Evolutionary conservation across 2,888 invertebrate genomes (phyloP).

Genomic region (Polydrusus cervinus): DNA sequence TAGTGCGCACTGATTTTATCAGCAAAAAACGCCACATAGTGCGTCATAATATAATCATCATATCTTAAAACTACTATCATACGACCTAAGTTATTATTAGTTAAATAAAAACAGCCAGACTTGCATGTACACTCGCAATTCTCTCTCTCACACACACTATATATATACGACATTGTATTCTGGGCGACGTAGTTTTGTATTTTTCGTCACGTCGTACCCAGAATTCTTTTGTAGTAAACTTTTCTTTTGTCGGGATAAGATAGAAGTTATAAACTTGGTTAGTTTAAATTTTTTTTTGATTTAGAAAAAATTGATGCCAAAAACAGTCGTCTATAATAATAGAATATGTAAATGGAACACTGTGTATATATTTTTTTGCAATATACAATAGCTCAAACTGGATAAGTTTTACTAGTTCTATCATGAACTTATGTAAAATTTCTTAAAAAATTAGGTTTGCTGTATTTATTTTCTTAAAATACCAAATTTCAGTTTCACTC

Average conservation of each 20-base stretch:
- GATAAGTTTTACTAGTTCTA: no score
- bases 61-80: slow-evolving; percentile 20
- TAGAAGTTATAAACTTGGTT: slow-evolving; percentile 13
- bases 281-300: background rate
- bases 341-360: no score
- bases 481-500: background rate
- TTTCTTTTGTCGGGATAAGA: slow-evolving; percentile 37
- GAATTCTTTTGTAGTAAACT: slow-evolving; percentile 51
- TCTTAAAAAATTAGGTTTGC: no score
- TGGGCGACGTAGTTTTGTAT: slow-evolving; percentile 59
- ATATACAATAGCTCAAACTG: no score
- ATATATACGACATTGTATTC: slow-evolving; percentile 48
- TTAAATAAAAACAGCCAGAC: slow-evolving; percentile 70
- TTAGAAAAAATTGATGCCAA: no score
- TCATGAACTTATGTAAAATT: no score
- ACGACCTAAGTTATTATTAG: slow-evolving; percentile 28
- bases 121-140: slow-evolving; percentile 65
- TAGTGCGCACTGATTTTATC: no score
- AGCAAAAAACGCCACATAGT: background rate
- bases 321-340: no score
- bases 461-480: no score
- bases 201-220: slow-evolving; percentile 55
- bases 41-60: slow-evolving; percentile 19
- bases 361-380: no score
- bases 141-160: slow-evolving; percentile 49